Percentiles rank a stretch among this genome's conserved stretches.
Conservation (phyloP, 2,797 vertebrate genomes). For the Pteronotus mesoamericanus region DNA sequence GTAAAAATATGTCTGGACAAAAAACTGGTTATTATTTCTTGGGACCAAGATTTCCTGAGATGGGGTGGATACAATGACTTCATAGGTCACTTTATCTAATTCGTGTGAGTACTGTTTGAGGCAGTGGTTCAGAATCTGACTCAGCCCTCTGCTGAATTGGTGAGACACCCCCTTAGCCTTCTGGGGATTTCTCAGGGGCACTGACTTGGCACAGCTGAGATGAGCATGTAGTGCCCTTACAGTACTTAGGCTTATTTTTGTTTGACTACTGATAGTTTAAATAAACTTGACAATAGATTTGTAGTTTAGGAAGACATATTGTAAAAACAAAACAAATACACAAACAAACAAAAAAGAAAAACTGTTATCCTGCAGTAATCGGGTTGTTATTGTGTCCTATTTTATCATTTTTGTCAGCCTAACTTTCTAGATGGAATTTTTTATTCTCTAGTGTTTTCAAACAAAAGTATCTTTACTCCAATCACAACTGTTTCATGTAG, state of each 20-base stretch:
- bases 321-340: constrained; percentile 18
- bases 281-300: background rate
- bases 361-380: background rate
- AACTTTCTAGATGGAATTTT: background rate
- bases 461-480: background rate
- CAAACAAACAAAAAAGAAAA: background rate
- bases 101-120: constrained; percentile 41
- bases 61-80: constrained; percentile 45
- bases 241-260: constrained; percentile 23
- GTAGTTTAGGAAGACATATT: background rate
- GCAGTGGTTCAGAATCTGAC: constrained; percentile 51
- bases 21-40: constrained; percentile 32
- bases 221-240: background rate
- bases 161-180: background rate
- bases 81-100: constrained; percentile 60
- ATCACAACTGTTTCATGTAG: background rate
- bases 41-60: constrained; percentile 41
- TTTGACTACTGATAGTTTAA: constrained; percentile 13
- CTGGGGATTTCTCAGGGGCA: constrained; percentile 31
- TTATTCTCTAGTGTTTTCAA: background rate
- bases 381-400: background rate
- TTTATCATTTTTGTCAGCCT: background rate
- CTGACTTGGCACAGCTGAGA: background rate
- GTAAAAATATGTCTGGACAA: constrained; percentile 9
- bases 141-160: constrained; percentile 38